These are phyloP conservation scores for Salminus brasiliensis DNA, from an alignment of 2,113 vertebrate genomes.

Conservation along the genomic window DNA sequence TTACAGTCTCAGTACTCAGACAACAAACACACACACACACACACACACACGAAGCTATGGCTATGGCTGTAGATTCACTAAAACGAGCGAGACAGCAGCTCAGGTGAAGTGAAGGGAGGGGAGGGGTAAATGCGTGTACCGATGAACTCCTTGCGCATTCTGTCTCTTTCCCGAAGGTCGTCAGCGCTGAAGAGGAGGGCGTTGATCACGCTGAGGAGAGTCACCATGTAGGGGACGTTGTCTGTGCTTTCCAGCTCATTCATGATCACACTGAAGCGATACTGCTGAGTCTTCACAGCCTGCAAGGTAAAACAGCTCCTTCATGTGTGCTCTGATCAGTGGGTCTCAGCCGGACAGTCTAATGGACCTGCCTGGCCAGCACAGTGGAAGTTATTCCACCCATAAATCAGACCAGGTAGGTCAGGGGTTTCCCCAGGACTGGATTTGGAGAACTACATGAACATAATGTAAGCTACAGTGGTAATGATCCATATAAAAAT, in stretches of 20 bases:
- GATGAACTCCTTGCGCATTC: constrained; percentile 92
- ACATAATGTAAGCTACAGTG: too few relatives aligned
- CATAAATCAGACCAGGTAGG: too few relatives aligned
- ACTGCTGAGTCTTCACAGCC: constrained; percentile 90
- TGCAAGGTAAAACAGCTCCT: constrained; percentile 64
- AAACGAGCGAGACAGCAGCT: background rate
- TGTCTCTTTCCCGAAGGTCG: constrained; percentile 84
- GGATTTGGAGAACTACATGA: too few relatives aligned
- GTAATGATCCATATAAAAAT: too few relatives aligned
- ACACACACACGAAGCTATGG: too few relatives aligned
- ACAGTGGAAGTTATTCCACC: too few relatives aligned
- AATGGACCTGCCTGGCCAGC: too few relatives aligned
- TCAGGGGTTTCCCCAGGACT: too few relatives aligned
- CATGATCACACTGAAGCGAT: constrained; percentile 95
- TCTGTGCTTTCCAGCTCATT: constrained; percentile 88
- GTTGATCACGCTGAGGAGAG: constrained; percentile 92
- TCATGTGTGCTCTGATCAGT: background rate
- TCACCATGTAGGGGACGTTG: constrained; percentile 91
- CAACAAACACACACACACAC: too few relatives aligned
- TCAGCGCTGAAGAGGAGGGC: constrained; percentile 90
- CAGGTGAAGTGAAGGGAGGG: too few relatives aligned
- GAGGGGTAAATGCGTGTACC: constrained; percentile 71
- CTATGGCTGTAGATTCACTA: background rate
- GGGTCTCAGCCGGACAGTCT: too few relatives aligned
- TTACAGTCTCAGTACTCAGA: too few relatives aligned